Evolutionary conservation across 1,140 invertebrate genomes (phyloP), one percentile per base, ranked within the genome.

Genomic region (Bombus affinis): DNA sequence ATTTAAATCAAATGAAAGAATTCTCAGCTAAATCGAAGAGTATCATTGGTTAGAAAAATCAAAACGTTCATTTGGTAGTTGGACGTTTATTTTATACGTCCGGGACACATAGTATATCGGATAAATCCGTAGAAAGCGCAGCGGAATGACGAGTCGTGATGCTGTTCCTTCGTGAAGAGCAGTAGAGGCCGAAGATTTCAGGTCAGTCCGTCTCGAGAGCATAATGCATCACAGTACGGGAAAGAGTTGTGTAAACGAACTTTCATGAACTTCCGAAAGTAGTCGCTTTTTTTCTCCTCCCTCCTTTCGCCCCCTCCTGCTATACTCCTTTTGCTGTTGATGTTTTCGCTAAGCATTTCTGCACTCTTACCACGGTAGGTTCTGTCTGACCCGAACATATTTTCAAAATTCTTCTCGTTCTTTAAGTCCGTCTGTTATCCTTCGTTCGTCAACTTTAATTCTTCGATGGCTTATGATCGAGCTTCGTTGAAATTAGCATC

Each of bases 201-300:
- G 92, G 93, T 92, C 92, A 94, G 92, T 89, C 92, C 91, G 94
- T 94, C 93, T 94, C 93, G 92, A 94, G 93, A 93, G 93, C 92
- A 91, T 94, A 94, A 94, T 94, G 93, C 93, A 91, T 91, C 81
- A 91, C 90, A 91, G 92, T 89, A 89, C 88, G 90, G 90, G 91
- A 93, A 94, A 94, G 93, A 93, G 92, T 92, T 93, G 90, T 92
- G 93, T 92, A 93, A 93, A 93, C 92, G 92, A 91, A 92, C 92
- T 94, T 92, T 93, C 92, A 93, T 93, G 91, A 93, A 93, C 92
- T 93, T 93, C 93, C 92, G 92, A 93, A 92, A 93, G 92, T 90
- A 91, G 79, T 92, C 89, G 91, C 91, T 91, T 91, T 92, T 91
- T 80, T 37, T 47, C 37, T 75, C 75, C 66, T 72, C n/a, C 57